Conservation (phyloP, 2,797 vertebrate genomes). For the Cercopithecus mitis region DNA sequence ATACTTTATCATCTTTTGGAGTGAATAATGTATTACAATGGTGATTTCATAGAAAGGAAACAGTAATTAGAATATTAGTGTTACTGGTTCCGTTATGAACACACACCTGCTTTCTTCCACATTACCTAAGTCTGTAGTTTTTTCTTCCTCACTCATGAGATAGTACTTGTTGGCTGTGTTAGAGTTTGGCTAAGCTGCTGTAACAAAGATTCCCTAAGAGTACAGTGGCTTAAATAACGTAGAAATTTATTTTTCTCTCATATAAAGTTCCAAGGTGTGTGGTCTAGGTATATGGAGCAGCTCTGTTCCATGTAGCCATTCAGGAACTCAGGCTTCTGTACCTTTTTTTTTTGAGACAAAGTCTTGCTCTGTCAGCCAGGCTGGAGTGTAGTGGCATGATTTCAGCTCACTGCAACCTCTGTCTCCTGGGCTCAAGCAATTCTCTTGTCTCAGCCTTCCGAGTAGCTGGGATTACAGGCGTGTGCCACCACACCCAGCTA, state of each 20-base stretch:
- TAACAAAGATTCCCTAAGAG: not conserved
- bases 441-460: no score
- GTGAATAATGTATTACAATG: not conserved
- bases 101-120: not conserved
- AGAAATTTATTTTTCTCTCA: not conserved
- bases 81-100: not conserved
- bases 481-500: no score
- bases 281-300: not conserved
- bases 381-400: not conserved
- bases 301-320: not conserved
- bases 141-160: not conserved
- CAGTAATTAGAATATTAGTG: not conserved
- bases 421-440: not conserved
- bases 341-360: not conserved
- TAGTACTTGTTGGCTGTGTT: not conserved
- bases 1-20: not conserved
- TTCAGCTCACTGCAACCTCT: not conserved
- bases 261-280: not conserved
- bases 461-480: no score
- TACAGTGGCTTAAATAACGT: not conserved
- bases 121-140: not conserved
- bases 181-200: not conserved
- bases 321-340: not conserved
- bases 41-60: not conserved
- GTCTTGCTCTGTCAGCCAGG: not conserved